Percentiles rank a stretch among this genome's conserved stretches.
These are phyloP conservation scores for Gallinago stenura DNA, from an alignment of 2,797 vertebrate species.

Conservation along the genomic window DNA sequence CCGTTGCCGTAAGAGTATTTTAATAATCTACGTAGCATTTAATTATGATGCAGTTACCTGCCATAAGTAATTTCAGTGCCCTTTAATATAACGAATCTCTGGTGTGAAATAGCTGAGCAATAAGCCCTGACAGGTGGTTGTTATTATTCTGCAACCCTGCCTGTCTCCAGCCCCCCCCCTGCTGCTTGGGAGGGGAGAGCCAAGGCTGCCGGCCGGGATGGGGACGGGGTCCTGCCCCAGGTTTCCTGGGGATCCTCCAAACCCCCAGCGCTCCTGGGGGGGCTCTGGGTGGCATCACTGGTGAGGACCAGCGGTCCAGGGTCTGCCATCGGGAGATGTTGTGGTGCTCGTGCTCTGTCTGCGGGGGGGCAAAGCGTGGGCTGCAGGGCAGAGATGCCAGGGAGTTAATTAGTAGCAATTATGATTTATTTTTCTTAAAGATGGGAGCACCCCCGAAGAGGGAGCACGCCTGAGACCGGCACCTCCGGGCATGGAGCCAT, in stretches of 20 bases:
- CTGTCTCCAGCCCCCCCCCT: constrained; percentile 1
- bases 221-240: not conserved
- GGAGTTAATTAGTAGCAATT: not conserved
- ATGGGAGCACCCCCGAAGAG: not conserved
- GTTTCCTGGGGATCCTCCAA: rapidly evolving
- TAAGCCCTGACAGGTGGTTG: constrained; percentile 53
- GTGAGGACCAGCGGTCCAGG: not conserved
- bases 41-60: constrained; percentile 61
- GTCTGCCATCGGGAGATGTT: not conserved
- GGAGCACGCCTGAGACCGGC: not conserved
- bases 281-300: rapidly evolving
- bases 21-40: constrained; percentile 60
- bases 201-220: not conserved
- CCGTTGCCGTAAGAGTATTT: not conserved
- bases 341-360: rapidly evolving
- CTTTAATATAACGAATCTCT: constrained; percentile 57
- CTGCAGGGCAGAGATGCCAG: not conserved
- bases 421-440: not conserved
- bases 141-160: constrained; percentile 6
- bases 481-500: constrained; percentile 9
- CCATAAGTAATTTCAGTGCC: constrained; percentile 52
- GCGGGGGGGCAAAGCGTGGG: rapidly evolving
- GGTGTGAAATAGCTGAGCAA: constrained; percentile 41
- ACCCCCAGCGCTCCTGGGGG: rapidly evolving
- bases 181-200: not conserved